A percentile compares a stretch with the other conserved stretches of the same genome.
phyloP scores from a whole-genome alignment of 2,888 invertebrate genomes.

The Philhelius pedissequus region DNA sequence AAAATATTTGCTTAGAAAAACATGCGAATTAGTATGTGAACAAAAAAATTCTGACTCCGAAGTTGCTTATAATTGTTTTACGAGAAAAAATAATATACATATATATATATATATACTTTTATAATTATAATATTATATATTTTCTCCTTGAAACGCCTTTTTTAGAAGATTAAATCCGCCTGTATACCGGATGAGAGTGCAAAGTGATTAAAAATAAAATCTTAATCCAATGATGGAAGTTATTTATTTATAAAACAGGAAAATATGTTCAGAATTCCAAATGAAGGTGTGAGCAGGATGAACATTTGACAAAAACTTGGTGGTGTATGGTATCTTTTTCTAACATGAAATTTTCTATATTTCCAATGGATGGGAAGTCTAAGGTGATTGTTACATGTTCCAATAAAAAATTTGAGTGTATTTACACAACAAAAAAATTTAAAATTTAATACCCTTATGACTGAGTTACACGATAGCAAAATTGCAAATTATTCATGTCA shows the following conservation, averaged over 20 bases:
- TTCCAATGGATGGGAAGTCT: background rate
- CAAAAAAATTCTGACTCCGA: background rate
- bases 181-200: constrained; percentile 26
- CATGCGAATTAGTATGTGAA: background rate
- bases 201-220: constrained; percentile 41
- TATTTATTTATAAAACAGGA: constrained; percentile 64
- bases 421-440: too few species aligned
- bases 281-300: background rate
- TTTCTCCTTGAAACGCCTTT: constrained; percentile 2
- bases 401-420: too few species aligned
- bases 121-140: background rate
- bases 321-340: background rate
- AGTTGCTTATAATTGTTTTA: background rate
- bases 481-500: too few species aligned
- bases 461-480: too few species aligned
- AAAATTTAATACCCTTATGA: too few species aligned
- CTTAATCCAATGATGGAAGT: constrained; percentile 60
- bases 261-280: constrained; percentile 26
- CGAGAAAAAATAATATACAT: constrained; percentile 17
- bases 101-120: background rate
- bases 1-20: background rate
- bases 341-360: background rate
- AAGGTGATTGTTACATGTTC: background rate
- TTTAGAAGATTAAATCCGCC: background rate
- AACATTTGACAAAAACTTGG: background rate